Conservation (phyloP, 1,140 invertebrate species). For the Zaprionus tsacasi region DNA sequence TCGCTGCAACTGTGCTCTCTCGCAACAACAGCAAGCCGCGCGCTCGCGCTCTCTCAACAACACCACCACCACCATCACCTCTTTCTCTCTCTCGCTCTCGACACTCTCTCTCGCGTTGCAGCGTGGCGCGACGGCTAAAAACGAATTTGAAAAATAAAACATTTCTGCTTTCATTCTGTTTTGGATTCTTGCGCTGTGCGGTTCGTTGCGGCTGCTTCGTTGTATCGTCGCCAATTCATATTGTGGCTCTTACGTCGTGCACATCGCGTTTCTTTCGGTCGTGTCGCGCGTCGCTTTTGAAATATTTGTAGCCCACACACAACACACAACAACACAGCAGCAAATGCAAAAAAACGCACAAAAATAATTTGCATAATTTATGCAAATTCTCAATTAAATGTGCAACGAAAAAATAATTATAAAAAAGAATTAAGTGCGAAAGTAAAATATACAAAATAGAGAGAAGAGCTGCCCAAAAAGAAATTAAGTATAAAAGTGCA, state of each 20-base stretch:
- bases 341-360: slow-evolving; percentile 6
- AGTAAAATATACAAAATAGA: neutral
- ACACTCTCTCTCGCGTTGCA: neutral
- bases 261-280: slow-evolving; percentile 48
- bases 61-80: too few relatives aligned
- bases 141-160: slow-evolving; percentile 52
- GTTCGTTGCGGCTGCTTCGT: slow-evolving; percentile 48
- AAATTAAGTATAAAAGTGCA: slow-evolving; percentile 25
- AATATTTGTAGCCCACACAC: slow-evolving; percentile 30
- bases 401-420: slow-evolving; percentile 19
- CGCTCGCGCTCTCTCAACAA: slow-evolving; percentile 5
- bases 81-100: slow-evolving; percentile 3
- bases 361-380: slow-evolving; percentile 10
- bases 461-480: slow-evolving; percentile 8
- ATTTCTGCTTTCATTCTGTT: slow-evolving; percentile 56
- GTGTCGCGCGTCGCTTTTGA: slow-evolving; percentile 51
- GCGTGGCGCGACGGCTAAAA: slow-evolving; percentile 32
- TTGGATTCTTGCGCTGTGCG: slow-evolving; percentile 53
- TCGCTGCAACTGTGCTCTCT: slow-evolving; percentile 34
- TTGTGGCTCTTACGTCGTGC: slow-evolving; percentile 53
- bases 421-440: slow-evolving; percentile 33
- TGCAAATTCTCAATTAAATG: slow-evolving; percentile 30
- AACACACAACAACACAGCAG: slow-evolving; percentile 12
- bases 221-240: slow-evolving; percentile 41
- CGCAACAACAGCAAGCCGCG: neutral